These are phyloP conservation scores for Icerya purchasi DNA, from an alignment of 2,888 invertebrate genomes.

Conservation along the genomic window DNA sequence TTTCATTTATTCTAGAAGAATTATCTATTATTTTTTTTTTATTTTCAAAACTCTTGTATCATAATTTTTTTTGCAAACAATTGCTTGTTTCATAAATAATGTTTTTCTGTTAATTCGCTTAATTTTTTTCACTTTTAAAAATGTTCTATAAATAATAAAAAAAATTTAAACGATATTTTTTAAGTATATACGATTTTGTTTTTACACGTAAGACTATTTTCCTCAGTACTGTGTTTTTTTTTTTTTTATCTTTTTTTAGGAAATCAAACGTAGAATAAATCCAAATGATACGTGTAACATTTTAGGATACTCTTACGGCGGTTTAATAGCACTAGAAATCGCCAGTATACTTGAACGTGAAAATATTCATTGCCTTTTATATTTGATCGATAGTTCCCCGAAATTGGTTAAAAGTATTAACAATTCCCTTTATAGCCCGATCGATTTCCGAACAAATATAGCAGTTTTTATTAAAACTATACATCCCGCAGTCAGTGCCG, in stretches of 20 bases:
- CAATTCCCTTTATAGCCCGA: slow-evolving; percentile 8
- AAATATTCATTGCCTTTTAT: slow-evolving; percentile 37
- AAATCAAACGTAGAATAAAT: slow-evolving; percentile 4
- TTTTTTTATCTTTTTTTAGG: slow-evolving; percentile 1
- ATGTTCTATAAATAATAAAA: too few relatives aligned
- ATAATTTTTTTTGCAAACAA: too few relatives aligned
- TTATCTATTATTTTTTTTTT: too few relatives aligned
- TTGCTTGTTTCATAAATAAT: too few relatives aligned
- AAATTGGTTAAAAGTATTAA: slow-evolving; percentile 36
- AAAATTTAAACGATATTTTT: too few relatives aligned
- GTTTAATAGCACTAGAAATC: slow-evolving; percentile 52
- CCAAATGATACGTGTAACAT: slow-evolving; percentile 24
- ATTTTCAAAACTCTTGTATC: too few relatives aligned
- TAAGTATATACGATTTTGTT: too few relatives aligned
- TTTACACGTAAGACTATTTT: too few relatives aligned
- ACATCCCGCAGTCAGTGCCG: background rate
- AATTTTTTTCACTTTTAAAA: too few relatives aligned
- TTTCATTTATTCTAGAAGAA: too few relatives aligned
- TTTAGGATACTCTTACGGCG: slow-evolving; percentile 74
- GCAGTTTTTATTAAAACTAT: slow-evolving; percentile 4
- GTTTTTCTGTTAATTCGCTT: too few relatives aligned
- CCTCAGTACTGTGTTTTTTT: too few relatives aligned
- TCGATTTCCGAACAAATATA: slow-evolving; percentile 4
- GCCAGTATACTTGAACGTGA: slow-evolving; percentile 43
- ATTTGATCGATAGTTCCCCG: slow-evolving; percentile 64